Conservation (phyloP, 2,888 invertebrate species). For the Bursaphelenchus okinawaensis region DNA sequence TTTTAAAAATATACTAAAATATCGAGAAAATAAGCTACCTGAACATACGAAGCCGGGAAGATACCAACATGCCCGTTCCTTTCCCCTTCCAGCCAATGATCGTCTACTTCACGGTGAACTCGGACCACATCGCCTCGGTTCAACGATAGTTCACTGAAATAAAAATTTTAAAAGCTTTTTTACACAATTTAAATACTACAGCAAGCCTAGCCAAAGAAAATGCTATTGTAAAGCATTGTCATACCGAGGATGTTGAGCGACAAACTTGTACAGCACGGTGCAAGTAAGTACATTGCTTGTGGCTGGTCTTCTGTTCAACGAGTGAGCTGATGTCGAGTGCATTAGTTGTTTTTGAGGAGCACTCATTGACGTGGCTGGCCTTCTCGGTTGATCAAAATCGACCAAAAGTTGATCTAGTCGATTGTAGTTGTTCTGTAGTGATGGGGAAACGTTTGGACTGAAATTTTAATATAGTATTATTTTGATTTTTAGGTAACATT, state of each 20-base stretch:
- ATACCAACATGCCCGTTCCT: constrained; percentile 48
- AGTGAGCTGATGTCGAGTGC: constrained; percentile 5
- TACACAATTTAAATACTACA: no score
- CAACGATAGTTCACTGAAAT: constrained; percentile 43
- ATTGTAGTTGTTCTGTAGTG: constrained; percentile 44
- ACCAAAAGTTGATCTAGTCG: constrained; percentile 45
- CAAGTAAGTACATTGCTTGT: constrained; percentile 22
- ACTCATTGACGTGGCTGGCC: constrained; percentile 16
- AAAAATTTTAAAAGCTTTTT: background rate
- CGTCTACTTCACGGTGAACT: constrained; percentile 44
- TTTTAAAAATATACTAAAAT: background rate
- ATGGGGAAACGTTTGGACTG: constrained; percentile 41
- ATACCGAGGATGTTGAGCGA: constrained; percentile 1
- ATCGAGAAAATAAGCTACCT: constrained; percentile 30
- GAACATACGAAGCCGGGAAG: constrained; percentile 48
- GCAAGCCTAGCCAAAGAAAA: no score
- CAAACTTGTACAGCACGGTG: constrained; percentile 36
- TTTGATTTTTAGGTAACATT: background rate
- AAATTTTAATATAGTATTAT: constrained; percentile 14
- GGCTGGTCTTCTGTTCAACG: background rate
- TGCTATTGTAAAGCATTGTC: background rate
- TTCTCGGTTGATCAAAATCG: constrained; percentile 26
- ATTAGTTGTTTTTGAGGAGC: constrained; percentile 7
- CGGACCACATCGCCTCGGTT: constrained; percentile 49
- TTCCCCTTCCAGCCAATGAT: constrained; percentile 53